Percentiles rank a stretch among this genome's conserved stretches.
Conservation (phyloP, 2,113 vertebrate genomes). For the Myiozetetes cayanensis region DNA sequence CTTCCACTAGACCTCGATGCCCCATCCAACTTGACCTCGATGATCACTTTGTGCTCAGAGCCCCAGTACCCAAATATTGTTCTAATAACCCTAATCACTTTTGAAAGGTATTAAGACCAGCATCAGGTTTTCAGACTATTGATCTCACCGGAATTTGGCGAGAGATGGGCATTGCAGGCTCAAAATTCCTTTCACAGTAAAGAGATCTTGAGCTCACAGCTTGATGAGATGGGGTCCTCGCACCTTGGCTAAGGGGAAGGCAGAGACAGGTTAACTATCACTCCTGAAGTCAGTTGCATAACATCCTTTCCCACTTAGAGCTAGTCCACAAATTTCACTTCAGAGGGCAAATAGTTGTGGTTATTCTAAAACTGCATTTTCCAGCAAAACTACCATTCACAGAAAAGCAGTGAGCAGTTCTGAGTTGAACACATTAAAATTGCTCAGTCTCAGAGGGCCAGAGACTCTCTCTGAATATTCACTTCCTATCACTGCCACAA, state of each 20-base stretch:
- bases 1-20: not conserved
- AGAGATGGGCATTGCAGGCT: not conserved
- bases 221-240: not conserved
- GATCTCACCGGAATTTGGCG: accelerated
- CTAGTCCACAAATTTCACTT: not conserved
- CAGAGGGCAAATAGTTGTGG: not conserved
- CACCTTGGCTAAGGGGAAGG: not conserved
- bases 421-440: not conserved
- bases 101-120: not conserved
- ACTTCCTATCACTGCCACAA: not conserved
- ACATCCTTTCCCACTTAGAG: not conserved
- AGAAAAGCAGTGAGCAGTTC: not conserved
- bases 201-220: not conserved
- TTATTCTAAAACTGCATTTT: not conserved
- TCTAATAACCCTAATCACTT: not conserved
- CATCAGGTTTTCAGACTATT: not conserved
- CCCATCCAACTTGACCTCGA: not conserved
- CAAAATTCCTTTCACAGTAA: not conserved
- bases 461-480: not conserved
- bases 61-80: not conserved
- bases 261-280: not conserved
- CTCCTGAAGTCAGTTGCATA: not conserved
- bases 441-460: not conserved
- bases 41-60: not conserved
- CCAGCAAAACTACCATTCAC: not conserved